phyloP scores from a whole-genome alignment of 2,797 vertebrate species.

The Steatocranus sp. region DNA sequence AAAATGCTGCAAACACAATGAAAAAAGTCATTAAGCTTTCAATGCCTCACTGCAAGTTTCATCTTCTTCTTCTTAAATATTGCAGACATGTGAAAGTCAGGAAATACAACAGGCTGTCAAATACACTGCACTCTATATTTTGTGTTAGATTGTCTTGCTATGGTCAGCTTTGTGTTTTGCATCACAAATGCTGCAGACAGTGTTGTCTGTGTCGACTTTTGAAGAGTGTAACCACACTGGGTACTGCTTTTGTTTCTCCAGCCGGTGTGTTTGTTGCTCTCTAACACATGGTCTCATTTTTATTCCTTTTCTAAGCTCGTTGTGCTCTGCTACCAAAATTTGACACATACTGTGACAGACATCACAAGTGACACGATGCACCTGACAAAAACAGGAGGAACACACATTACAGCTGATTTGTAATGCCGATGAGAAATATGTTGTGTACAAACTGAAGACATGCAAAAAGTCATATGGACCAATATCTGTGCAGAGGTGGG shows the following conservation, averaged over 20 bases:
- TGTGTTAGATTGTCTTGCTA: not conserved
- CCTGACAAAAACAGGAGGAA: not conserved
- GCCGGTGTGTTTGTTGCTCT: not conserved
- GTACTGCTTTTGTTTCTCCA: rapidly evolving
- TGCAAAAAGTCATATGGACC: not conserved
- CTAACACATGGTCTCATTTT: not conserved
- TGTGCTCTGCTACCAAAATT: not conserved
- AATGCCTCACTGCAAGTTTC: not conserved
- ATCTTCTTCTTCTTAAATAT: not conserved
- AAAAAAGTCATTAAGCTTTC: not conserved
- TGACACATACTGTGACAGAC: not conserved
- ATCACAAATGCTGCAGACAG: not conserved
- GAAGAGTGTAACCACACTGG: not conserved
- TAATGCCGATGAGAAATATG: not conserved
- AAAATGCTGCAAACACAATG: not conserved
- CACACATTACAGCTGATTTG: not conserved
- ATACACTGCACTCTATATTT: rapidly evolving
- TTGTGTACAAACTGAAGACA: not conserved
- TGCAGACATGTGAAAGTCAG: not conserved
- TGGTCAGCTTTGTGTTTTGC: not conserved
- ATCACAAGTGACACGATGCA: not conserved
- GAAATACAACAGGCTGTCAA: not conserved
- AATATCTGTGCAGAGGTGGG: not conserved
- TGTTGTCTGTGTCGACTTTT: rapidly evolving
- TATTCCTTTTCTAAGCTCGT: rapidly evolving